Evolutionary conservation across 2,113 vertebrate genomes (phyloP).

Genomic region (Cyanoderma ruficeps): DNA sequence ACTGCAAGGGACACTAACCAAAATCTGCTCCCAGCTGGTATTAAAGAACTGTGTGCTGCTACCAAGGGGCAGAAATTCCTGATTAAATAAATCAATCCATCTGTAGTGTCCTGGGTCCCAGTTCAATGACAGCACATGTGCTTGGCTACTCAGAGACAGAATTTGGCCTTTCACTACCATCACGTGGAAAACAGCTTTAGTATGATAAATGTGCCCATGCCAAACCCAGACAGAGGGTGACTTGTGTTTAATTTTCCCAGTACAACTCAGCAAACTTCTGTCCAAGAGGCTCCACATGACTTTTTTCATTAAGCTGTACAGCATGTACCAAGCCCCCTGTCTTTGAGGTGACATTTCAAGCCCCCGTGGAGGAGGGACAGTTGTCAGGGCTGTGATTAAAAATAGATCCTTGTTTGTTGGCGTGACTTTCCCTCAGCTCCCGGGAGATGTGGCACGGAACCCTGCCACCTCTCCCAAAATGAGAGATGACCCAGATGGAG

Average conservation of each 20-base stretch:
- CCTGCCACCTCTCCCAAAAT: neutral
- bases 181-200: neutral
- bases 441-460: neutral
- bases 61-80: neutral
- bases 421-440: neutral
- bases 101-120: neutral
- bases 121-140: neutral
- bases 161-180: neutral
- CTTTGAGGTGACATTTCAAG: constrained; percentile 41
- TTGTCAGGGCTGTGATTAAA: constrained; percentile 29
- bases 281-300: neutral
- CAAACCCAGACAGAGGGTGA: neutral
- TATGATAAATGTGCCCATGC: neutral
- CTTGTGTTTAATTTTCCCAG: neutral
- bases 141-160: neutral
- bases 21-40: neutral
- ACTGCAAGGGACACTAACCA: neutral
- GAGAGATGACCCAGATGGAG: neutral
- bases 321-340: constrained; percentile 29
- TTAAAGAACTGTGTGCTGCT: neutral
- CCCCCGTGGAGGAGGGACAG: neutral
- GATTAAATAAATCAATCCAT: neutral
- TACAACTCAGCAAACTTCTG: neutral
- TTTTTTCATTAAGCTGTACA: constrained; percentile 27
- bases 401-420: constrained; percentile 45